Evolutionary conservation across 2,888 invertebrate genomes (phyloP), one percentile per base, ranked within the genome.

Genomic region (Magallana nippona): DNA sequence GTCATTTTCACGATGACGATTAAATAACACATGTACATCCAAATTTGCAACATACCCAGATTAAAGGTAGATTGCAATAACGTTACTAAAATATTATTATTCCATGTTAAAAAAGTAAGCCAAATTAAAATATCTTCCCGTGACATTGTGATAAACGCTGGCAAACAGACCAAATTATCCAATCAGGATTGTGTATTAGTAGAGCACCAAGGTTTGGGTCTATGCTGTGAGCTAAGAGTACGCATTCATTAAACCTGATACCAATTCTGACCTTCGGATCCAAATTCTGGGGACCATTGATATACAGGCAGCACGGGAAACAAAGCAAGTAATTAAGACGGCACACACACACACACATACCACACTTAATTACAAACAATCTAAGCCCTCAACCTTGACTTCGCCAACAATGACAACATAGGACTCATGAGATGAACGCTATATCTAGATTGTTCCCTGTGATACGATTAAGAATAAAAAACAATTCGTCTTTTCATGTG

Each of bases 301-400:
- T 71, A 27, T 32, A 44, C 44, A 44, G 5, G 44, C 44, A 8
- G 44, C 44, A 44, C 15, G 22, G 27, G 27, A 71, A 5, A 32
- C 27, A 71, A 13, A 32, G 27, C 27, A 13, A 71, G 71, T 27
- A 32, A 27, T 17, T 71, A 19, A 17, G 60, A n/a, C 19, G 2
- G 10, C 0, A 19, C 44, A 44, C 8, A 44, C 44, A 44, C 44
- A 44, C 44, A 27, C 27, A 44, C 44, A 44, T 8, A 44, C 44
- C 44, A 44, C 44, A 44, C 44, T 8, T 19, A 13, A 15, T 32
- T 32, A 27, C 27, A 71, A 71, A 71, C 71, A 71, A 71, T 71
- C 27, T 71, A 71, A 71, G 27, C 71, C 71, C 32, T 71, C 71
- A 71, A 27, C 71, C 71, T 71, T 71, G 71, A 71, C 71, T 71